Conservation (phyloP, 2,888 invertebrate genomes). For the Serripes groenlandicus region DNA sequence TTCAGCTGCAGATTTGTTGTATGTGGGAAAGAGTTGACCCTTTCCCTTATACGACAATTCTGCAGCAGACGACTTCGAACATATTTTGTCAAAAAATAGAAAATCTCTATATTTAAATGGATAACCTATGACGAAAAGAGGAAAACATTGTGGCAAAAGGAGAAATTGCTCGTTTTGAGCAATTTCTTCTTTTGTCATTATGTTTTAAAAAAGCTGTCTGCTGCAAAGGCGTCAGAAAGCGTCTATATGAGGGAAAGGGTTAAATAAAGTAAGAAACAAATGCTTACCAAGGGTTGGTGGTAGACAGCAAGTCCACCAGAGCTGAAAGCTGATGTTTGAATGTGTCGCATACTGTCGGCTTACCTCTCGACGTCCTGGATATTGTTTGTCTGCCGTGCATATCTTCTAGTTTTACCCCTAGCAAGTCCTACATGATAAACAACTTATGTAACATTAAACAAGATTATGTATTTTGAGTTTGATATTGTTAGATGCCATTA, state of each 20-base stretch:
- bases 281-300: constrained; percentile 77
- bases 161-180: neutral
- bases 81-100: too few relatives aligned
- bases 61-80: too few relatives aligned
- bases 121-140: too few relatives aligned
- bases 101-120: too few relatives aligned
- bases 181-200: neutral
- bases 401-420: constrained; percentile 80
- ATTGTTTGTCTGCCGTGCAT: constrained; percentile 80
- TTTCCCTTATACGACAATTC: too few relatives aligned
- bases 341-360: constrained; percentile 83
- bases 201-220: neutral
- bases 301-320: constrained; percentile 81
- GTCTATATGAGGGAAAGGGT: neutral
- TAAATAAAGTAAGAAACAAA: constrained; percentile 59
- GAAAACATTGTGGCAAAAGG: neutral
- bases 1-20: too few relatives aligned
- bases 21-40: too few relatives aligned
- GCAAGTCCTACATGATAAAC: constrained; percentile 73
- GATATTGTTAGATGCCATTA: too few relatives aligned
- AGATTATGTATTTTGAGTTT: neutral
- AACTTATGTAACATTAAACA: neutral
- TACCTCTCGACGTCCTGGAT: constrained; percentile 78
- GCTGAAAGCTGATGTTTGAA: constrained; percentile 84
- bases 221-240: neutral